Base-by-base conservation (phyloP, 2,113 vertebrate species). In the Hippocampus guttulatus region DNA sequence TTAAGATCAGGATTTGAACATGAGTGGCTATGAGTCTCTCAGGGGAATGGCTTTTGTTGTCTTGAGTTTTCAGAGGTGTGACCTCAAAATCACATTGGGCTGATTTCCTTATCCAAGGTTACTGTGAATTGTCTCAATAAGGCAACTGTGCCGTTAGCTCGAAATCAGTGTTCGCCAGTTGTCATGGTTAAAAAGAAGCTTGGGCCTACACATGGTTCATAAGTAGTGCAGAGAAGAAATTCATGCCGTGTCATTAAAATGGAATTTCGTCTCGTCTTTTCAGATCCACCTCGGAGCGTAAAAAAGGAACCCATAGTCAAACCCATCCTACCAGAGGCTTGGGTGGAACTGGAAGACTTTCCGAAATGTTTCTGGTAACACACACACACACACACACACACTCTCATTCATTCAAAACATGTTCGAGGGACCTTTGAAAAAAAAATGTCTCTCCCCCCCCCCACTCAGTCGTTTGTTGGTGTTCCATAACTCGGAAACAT, bases 301-400 rank as follows among this genome's bases (percentile, higher is more conserved):
- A 0, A 65, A 52, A 86, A 85, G 43, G 20, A 71, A 3, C 38
- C 49, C 25, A 81, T 11, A 14, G 66, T 90, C 69, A 90, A 71
- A 68, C 52, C 75, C 0, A 21, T 86, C 69, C 85, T 91, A 47
- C 91, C 81, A 76, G 91, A 94, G 88, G 92, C 89, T n/a, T 98
- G 96, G 96, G 79, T 99, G 74, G 92, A 94, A 73, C 88, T 93
- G 81, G 90, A 95, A 61, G 93, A 96, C 81, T 97, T 98, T 81
- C 89, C 87, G 71, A 82, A 93, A 74, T 95, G 94, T 83, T 98
- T 98, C 85, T 94, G 97, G 95, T 98, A 89, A 94, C 94, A 79
- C 51, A 55, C 94, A 79, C 51, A 55, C 45, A 65, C 25, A 69
- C 12, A 61, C 52, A 57, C 45, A 65, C 25, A 69, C 12, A 61